Evolutionary conservation across 2,888 invertebrate species (phyloP).

Genomic region (Caprella mutica): DNA sequence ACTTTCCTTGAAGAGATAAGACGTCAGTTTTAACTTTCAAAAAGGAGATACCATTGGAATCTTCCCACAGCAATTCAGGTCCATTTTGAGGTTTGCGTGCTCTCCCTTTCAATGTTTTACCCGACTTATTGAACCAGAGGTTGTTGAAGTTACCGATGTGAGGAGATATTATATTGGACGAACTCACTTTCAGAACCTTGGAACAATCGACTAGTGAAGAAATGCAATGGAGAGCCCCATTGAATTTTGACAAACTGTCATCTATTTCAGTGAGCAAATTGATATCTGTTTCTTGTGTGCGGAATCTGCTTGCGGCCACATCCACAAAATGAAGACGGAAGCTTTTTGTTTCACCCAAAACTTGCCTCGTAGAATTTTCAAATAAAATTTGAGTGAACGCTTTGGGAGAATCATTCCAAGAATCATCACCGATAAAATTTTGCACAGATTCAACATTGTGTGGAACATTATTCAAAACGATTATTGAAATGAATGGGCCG

Average conservation of each 20-base stretch:
- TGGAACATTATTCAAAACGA: too few relatives aligned
- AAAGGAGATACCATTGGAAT: slow-evolving; percentile 15
- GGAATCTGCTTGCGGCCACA: background rate
- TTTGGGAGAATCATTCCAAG: background rate
- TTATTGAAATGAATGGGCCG: too few relatives aligned
- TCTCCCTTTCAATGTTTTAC: background rate
- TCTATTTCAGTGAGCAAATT: background rate
- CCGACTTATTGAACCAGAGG: background rate
- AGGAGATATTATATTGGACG: too few relatives aligned
- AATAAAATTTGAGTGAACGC: slow-evolving; percentile 1
- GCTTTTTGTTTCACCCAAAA: slow-evolving; percentile 21
- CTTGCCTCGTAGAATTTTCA: slow-evolving; percentile 18
- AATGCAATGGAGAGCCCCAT: slow-evolving; percentile 12
- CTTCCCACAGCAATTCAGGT: slow-evolving; percentile 28
- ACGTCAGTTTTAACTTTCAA: slow-evolving; percentile 18
- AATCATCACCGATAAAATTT: background rate
- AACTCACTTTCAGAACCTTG: too few relatives aligned
- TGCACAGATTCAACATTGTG: slow-evolving; percentile 1
- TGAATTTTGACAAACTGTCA: slow-evolving; percentile 11
- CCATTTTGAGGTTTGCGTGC: slow-evolving; percentile 23
- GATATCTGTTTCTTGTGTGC: background rate
- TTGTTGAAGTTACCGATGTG: background rate
- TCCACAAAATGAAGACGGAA: slow-evolving; percentile 19
- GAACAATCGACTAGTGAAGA: slow-evolving; percentile 1
- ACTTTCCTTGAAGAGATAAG: slow-evolving; percentile 30